Conservation (phyloP, 2,113 vertebrate genomes). For the Myocastor coypus region DNA sequence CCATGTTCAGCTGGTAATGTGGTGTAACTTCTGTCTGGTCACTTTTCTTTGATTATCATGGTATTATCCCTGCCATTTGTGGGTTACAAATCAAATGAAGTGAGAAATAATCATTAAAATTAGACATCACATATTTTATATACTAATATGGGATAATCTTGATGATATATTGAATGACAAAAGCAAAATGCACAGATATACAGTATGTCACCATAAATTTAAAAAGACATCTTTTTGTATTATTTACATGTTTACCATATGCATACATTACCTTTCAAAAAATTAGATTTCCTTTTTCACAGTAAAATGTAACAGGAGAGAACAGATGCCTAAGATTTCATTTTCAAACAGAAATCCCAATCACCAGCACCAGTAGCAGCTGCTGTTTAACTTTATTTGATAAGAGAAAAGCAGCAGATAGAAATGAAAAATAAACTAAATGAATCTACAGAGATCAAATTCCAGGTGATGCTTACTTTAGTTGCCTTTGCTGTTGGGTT, state of each 20-base stretch:
- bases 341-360: conserved; percentile 46
- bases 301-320: conserved; percentile 9
- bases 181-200: conserved; percentile 6
- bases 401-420: conserved; percentile 48
- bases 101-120: conserved; percentile 27
- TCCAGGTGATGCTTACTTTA: neutral
- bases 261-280: conserved; percentile 34
- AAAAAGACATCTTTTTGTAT: neutral
- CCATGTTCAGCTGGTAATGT: neutral
- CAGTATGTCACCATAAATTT: neutral
- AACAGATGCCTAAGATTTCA: conserved; percentile 43
- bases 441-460: conserved; percentile 31
- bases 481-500: neutral
- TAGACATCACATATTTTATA: neutral
- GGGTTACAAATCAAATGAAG: conserved; percentile 2
- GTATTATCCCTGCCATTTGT: conserved; percentile 27
- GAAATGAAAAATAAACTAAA: conserved; percentile 57
- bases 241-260: conserved; percentile 37
- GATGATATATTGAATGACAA: neutral
- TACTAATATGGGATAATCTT: neutral
- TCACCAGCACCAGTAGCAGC: conserved; percentile 17
- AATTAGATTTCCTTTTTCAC: conserved; percentile 36
- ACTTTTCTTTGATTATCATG: neutral
- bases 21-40: neutral
- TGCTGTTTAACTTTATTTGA: conserved; percentile 60